These are phyloP conservation scores for Apis dorsata DNA, from an alignment of 1,140 invertebrate species.

Conservation along the genomic window DNA sequence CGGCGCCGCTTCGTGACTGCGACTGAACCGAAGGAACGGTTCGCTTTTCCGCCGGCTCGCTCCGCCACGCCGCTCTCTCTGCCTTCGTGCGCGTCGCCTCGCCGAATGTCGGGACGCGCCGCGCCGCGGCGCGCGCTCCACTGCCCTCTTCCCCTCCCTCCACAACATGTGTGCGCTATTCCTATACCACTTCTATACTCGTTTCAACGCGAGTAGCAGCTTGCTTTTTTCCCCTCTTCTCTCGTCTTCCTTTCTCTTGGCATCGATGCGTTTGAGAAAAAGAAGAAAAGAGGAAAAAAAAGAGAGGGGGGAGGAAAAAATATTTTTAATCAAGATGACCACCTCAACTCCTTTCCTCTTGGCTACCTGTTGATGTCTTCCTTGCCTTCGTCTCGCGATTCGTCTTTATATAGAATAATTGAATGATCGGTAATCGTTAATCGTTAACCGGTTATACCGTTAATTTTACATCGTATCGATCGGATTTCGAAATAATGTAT, in stretches of 20 bases:
- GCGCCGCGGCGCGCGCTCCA: background rate
- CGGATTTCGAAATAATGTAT: background rate
- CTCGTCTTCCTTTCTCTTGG: background rate
- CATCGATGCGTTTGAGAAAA: too few relatives aligned
- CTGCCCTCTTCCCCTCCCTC: conserved; percentile 30
- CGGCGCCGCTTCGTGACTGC: conserved; percentile 72
- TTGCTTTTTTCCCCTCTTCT: background rate
- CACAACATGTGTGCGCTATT: conserved; percentile 39
- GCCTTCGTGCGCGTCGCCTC: conserved; percentile 18
- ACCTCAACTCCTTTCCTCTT: background rate
- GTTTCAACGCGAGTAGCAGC: background rate
- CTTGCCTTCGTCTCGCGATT: background rate
- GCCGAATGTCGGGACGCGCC: background rate
- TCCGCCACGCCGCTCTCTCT: background rate
- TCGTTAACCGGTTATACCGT: background rate
- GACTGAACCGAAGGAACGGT: conserved; percentile 67
- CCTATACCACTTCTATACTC: too few relatives aligned
- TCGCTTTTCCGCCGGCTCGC: background rate
- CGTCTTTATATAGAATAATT: too few relatives aligned
- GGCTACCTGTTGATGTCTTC: conserved; percentile 1
- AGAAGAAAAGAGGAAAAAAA: background rate
- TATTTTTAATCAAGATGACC: conserved; percentile 25
- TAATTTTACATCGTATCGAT: background rate
- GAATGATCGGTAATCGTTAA: background rate
- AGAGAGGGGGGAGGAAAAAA: too few relatives aligned